phyloP scores from a whole-genome alignment of 1,140 invertebrate genomes.

The Propsilocerus akamusi region DNA sequence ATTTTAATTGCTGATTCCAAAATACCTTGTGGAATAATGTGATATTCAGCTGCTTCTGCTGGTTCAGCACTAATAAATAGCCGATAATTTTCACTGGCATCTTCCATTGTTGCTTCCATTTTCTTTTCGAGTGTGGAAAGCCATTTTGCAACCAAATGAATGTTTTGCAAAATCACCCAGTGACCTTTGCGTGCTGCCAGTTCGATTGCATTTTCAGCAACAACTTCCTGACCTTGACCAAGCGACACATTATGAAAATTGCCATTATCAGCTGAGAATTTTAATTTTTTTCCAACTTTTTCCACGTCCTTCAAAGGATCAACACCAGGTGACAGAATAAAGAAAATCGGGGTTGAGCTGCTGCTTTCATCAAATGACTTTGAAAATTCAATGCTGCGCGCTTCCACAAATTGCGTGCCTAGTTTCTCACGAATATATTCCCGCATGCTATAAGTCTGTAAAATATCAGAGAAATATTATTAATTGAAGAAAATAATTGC shows the following conservation, averaged over 20 bases:
- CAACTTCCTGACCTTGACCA: slow-evolving; percentile 84
- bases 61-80: slow-evolving; percentile 42
- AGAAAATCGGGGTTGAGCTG: slow-evolving; percentile 74
- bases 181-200: slow-evolving; percentile 58
- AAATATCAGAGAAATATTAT: neutral
- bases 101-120: slow-evolving; percentile 55
- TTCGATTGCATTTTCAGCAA: slow-evolving; percentile 75
- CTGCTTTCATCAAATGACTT: slow-evolving; percentile 77
- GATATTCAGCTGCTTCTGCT: slow-evolving; percentile 28
- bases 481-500: neutral
- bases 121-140: slow-evolving; percentile 75
- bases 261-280: slow-evolving; percentile 58
- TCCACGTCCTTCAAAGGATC: slow-evolving; percentile 86
- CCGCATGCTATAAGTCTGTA: slow-evolving; percentile 26
- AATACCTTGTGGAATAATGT: slow-evolving; percentile 56
- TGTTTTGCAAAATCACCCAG: slow-evolving; percentile 86
- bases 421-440: slow-evolving; percentile 72
- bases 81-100: slow-evolving; percentile 48
- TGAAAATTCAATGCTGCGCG: slow-evolving; percentile 55
- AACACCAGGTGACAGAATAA: slow-evolving; percentile 87
- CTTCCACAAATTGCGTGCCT: slow-evolving; percentile 64
- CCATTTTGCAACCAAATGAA: slow-evolving; percentile 84
- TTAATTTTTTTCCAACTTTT: slow-evolving; percentile 52
- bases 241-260: slow-evolving; percentile 89
- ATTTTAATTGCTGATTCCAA: slow-evolving; percentile 90